phyloP scores from a whole-genome alignment of 1,140 invertebrate species.

The Cyphomyrmex costatus region DNA sequence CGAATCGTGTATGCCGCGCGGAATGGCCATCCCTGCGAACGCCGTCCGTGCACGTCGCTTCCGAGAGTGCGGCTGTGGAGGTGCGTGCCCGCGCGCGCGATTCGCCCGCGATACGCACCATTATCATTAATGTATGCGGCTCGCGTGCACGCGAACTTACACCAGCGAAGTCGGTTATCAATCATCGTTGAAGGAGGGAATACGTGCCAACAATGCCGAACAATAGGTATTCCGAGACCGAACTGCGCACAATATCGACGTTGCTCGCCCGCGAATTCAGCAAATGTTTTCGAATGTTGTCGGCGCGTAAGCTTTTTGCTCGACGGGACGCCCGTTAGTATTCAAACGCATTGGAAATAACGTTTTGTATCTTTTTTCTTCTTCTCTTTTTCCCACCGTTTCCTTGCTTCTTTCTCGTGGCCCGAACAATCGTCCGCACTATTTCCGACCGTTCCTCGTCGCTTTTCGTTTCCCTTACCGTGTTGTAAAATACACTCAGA shows the following conservation, averaged over 20 bases:
- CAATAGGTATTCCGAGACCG: slow-evolving; percentile 49
- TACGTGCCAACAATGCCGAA: slow-evolving; percentile 59
- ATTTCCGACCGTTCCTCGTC: neutral
- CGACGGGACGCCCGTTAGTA: neutral
- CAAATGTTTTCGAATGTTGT: slow-evolving; percentile 51
- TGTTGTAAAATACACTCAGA: slow-evolving; percentile 43
- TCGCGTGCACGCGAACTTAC: slow-evolving; percentile 57
- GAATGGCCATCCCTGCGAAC: slow-evolving; percentile 36
- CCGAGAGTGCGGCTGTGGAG: slow-evolving; percentile 49
- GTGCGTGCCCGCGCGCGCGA: slow-evolving; percentile 37
- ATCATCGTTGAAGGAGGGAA: slow-evolving; percentile 61
- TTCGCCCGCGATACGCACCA: slow-evolving; percentile 56
- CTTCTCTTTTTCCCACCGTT: neutral
- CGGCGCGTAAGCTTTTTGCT: slow-evolving; percentile 48
- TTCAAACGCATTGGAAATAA: slow-evolving; percentile 58
- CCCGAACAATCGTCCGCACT: neutral
- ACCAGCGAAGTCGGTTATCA: slow-evolving; percentile 58
- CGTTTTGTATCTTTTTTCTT: neutral
- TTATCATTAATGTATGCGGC: slow-evolving; percentile 61
- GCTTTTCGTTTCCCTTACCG: slow-evolving; percentile 23
- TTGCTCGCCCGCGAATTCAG: slow-evolving; percentile 31
- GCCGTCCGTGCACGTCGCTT: neutral
- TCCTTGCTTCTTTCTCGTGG: slow-evolving; percentile 5
- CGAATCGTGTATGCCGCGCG: neutral
- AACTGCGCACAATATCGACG: slow-evolving; percentile 41